A percentile compares a stretch with the other conserved stretches of the same genome.
Evolutionary conservation across 2,113 vertebrate species (phyloP).

Genomic region (Paratilapia polleni): DNA sequence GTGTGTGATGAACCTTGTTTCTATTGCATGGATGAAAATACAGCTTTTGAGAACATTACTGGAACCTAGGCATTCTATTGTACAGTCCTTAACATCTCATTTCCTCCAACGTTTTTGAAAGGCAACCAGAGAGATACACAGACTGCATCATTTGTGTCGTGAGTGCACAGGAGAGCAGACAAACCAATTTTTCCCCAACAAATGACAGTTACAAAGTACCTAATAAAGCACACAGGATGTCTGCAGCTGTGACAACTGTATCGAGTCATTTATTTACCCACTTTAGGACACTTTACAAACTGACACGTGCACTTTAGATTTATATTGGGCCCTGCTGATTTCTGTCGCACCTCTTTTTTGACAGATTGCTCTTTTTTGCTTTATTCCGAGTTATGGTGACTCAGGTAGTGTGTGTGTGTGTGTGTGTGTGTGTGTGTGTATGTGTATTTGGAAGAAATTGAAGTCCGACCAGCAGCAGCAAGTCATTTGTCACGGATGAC

Average conservation of each 20-base stretch:
- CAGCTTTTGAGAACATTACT: not conserved
- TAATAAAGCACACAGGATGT: conserved; percentile 30
- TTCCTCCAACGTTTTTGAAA: conserved; percentile 6
- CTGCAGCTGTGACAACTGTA: conserved; percentile 25
- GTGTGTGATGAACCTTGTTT: not conserved
- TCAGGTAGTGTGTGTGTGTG: not conserved
- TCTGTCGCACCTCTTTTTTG: conserved; percentile 11
- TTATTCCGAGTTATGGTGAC: conserved; percentile 18
- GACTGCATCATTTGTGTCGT: not conserved
- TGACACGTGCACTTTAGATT: conserved; percentile 28
- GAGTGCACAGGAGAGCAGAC: conserved; percentile 5
- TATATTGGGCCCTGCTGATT: conserved; percentile 14
- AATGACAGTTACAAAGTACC: conserved; percentile 45
- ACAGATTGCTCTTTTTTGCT: conserved; percentile 15
- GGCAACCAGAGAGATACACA: not conserved
- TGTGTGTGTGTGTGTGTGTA: not conserved
- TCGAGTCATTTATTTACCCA: conserved; percentile 23
- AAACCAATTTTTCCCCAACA: conserved; percentile 6
- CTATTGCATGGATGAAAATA: not conserved
- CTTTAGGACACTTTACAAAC: conserved; percentile 23
- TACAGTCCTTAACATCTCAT: not conserved
- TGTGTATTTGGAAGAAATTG: conserved; percentile 34
- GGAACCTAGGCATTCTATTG: not conserved
- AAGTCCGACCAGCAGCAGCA: conserved; percentile 15
- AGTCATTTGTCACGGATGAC: conserved; percentile 58